Conservation (phyloP, 2,888 invertebrate species). For the Leucoma salicis region DNA sequence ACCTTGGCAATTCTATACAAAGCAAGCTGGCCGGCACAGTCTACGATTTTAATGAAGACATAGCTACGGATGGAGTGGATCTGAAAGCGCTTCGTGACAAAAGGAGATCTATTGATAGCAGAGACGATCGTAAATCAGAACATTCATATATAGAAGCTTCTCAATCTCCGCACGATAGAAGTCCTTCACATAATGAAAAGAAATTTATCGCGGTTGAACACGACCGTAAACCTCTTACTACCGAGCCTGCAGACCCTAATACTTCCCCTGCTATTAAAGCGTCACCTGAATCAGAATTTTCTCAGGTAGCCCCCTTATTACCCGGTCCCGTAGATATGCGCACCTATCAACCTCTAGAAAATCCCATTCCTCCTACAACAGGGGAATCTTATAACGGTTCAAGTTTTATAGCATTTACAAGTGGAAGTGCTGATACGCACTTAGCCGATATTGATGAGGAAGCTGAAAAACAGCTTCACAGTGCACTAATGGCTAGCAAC, state of each 20-base stretch:
- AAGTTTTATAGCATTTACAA: slow-evolving; percentile 85
- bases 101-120: slow-evolving; percentile 87
- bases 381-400: slow-evolving; percentile 84
- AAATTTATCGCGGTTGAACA: slow-evolving; percentile 48
- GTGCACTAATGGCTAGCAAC: slow-evolving; percentile 83
- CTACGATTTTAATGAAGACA: slow-evolving; percentile 93
- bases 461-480: slow-evolving; percentile 88
- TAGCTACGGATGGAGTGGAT: slow-evolving; percentile 88
- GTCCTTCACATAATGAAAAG: slow-evolving; percentile 70
- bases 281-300: slow-evolving; percentile 47
- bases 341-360: slow-evolving; percentile 87
- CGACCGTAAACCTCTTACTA: slow-evolving; percentile 75
- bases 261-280: slow-evolving; percentile 41
- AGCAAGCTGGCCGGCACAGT: slow-evolving; percentile 93
- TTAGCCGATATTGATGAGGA: slow-evolving; percentile 90
- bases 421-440: slow-evolving; percentile 86
- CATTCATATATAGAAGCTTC: slow-evolving; percentile 80
- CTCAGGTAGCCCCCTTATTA: slow-evolving; percentile 87
- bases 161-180: slow-evolving; percentile 80
- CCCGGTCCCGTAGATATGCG: slow-evolving; percentile 96
- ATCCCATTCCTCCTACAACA: slow-evolving; percentile 79
- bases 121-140: slow-evolving; percentile 82
- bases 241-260: slow-evolving; percentile 47
- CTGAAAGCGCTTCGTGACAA: slow-evolving; percentile 90
- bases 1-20: slow-evolving; percentile 86